Evolutionary conservation across 2,797 vertebrate genomes (phyloP), one percentile per base, ranked within the genome.

Genomic region (Karalla daura): DNA sequence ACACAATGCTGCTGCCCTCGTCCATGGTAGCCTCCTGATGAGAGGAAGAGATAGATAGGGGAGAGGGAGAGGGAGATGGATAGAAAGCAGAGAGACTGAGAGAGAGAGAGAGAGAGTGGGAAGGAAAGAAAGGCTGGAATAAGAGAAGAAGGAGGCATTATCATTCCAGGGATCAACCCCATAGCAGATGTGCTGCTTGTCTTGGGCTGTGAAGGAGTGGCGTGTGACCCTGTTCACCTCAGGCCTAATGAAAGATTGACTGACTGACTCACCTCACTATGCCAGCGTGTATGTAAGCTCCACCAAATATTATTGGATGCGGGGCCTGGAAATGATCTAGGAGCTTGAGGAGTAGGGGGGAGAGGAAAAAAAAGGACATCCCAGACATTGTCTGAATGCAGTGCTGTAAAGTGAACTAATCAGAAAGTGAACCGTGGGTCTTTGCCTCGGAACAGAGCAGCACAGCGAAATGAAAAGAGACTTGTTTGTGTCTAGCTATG

Each of bases 181-280:
- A 71, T 66, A 91, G 93, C 94, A 94, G 94, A 95, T 93, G 93
- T 92, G 92, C 88, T 91, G 90, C 91, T 92, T 88, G 92, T 92
- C 93, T 93, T 87, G 87, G 71, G 90, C 90, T 88, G 63, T 74
- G 85, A 89, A 89, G 90, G 93, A 94, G 90, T 90, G 92, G 91
- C 86, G 89, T 89, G 90, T 92, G 94, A 95, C 94, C 93, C 85
- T 69, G 87, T 84, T 97, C 89, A 92, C 94, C 94, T 91, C 74
- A 30, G 79, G 87, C 90, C 93, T 94, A 93, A 94, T 92, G 95
- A 95, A 95, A 95, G 94, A 95, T 93, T 92, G 92, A 93, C 92
- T 90, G 84, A 83, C 78, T 84, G 68, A 68, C 83, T 88, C 72
- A 67, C 88, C 80, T 79, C 74, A 12, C 74, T 64, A 35, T 70